Conservation (phyloP, 1,140 invertebrate genomes). For the Agrilus planipennis region DNA sequence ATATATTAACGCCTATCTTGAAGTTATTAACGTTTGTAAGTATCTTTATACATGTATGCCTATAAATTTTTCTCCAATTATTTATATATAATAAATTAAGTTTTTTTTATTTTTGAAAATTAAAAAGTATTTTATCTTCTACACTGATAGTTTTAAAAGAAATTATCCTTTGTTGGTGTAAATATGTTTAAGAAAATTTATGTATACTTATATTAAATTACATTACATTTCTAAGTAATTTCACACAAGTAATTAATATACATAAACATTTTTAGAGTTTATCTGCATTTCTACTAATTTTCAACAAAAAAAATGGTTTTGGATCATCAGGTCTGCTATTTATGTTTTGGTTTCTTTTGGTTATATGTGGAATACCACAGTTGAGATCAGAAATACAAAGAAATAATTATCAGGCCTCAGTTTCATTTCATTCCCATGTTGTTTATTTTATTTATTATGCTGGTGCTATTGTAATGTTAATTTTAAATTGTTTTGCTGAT, state of each 20-base stretch:
- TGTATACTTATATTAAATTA: too few species aligned
- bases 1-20: slow-evolving; percentile 59
- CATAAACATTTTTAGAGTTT: slow-evolving; percentile 47
- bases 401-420: slow-evolving; percentile 28
- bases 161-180: slow-evolving; percentile 33
- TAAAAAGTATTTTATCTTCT: too few species aligned
- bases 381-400: slow-evolving; percentile 53
- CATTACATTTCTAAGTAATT: not conserved
- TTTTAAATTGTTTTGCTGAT: slow-evolving; percentile 77
- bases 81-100: not conserved
- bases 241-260: not conserved
- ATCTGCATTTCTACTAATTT: slow-evolving; percentile 53
- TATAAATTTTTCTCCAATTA: not conserved
- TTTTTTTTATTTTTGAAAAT: too few species aligned
- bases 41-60: too few species aligned
- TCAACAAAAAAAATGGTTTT: slow-evolving; percentile 72
- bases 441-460: slow-evolving; percentile 75
- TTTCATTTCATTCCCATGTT: slow-evolving; percentile 49
- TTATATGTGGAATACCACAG: slow-evolving; percentile 56
- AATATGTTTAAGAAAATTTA: too few species aligned
- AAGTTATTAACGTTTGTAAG: slow-evolving; percentile 71
- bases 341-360: slow-evolving; percentile 72
- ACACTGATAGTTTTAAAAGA: slow-evolving; percentile 44
- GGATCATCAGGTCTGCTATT: slow-evolving; percentile 78
- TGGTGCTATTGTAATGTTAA: slow-evolving; percentile 53